phyloP scores from a whole-genome alignment of 2,113 vertebrate species.

The Taurulus bubalis region DNA sequence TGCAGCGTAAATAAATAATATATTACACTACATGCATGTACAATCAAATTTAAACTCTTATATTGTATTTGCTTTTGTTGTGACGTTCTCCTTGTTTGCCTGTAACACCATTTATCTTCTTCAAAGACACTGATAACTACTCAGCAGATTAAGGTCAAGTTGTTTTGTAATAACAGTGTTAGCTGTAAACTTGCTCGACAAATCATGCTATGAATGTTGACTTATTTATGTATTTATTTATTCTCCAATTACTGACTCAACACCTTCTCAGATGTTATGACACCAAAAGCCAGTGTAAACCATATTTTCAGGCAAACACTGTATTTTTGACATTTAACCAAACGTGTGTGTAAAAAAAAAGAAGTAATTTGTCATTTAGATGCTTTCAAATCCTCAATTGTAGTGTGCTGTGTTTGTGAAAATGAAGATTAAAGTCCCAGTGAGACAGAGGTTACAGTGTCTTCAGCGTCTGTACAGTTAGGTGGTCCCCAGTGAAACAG shows the following conservation, averaged over 20 bases:
- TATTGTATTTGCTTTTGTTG: neutral
- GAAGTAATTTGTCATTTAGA: neutral
- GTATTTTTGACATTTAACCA: neutral
- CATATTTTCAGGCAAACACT: neutral
- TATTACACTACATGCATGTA: neutral
- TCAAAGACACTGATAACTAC: neutral
- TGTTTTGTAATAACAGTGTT: neutral
- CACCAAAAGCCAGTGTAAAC: neutral
- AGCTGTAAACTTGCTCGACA: neutral
- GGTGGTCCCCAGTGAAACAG: neutral
- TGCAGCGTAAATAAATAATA: neutral
- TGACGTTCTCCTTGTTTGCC: neutral
- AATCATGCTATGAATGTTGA: neutral
- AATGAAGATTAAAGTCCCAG: neutral
- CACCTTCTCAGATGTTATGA: neutral
- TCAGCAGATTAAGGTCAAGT: neutral
- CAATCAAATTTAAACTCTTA: neutral
- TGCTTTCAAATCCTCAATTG: neutral
- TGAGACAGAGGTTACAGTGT: neutral
- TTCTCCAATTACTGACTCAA: neutral
- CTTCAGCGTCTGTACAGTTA: neutral
- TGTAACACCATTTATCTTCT: neutral
- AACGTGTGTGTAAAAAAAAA: neutral
- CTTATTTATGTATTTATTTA: neutral
- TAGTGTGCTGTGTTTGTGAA: slow-evolving; percentile 5